These are phyloP conservation scores for Hypotaenidia philippensis DNA, from an alignment of 2,797 vertebrate species.

Conservation along the genomic window DNA sequence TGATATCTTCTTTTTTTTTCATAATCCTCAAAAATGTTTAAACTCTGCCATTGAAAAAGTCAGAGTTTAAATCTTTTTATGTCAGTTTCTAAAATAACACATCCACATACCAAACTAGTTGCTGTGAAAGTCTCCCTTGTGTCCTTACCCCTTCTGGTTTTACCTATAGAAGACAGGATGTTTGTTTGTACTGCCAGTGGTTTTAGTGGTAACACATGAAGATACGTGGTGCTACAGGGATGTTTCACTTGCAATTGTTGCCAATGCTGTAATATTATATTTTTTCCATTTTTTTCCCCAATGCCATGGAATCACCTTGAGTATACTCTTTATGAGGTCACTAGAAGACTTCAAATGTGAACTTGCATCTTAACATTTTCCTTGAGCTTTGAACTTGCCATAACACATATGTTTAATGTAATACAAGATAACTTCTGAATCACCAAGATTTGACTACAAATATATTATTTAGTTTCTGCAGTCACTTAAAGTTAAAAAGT, in stretches of 20 bases:
- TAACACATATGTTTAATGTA: background rate
- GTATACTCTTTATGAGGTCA: background rate
- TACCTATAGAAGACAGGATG: background rate
- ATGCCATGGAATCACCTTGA: background rate
- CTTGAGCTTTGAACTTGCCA: background rate
- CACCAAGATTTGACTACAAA: background rate
- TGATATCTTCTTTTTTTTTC: conserved; percentile 5
- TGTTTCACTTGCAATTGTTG: background rate
- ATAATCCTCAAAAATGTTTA: conserved; percentile 6
- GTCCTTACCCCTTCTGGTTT: background rate
- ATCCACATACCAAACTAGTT: background rate
- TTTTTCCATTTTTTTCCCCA: background rate
- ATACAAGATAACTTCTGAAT: background rate
- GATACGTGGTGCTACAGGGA: background rate
- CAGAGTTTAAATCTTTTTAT: background rate
- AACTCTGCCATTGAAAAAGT: background rate
- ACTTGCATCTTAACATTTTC: background rate
- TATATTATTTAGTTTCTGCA: background rate
- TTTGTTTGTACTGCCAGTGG: background rate
- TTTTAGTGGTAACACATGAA: background rate
- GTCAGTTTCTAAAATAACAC: background rate
- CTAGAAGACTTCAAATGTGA: background rate
- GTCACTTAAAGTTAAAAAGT: background rate
- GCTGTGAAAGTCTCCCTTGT: background rate
- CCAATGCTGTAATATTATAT: background rate